Evolutionary conservation across 2,888 invertebrate species (phyloP), one percentile per base, ranked within the genome.

Genomic region (Timema podura): DNA sequence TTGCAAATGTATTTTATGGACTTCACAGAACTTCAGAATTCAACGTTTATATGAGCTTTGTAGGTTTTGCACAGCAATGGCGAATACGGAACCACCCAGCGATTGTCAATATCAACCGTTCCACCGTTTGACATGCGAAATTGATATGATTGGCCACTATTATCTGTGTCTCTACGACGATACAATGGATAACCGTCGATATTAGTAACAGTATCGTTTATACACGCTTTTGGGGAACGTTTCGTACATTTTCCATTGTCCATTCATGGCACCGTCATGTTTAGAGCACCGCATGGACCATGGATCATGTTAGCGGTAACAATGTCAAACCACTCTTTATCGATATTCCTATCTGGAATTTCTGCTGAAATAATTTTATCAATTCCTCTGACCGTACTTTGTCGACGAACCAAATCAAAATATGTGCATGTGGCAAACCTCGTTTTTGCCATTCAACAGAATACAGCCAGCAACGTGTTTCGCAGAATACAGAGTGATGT

Each of bases 271-370:
- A 72, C 73, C 10, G 48, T 68, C 8, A 59, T 49, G 45, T 68
- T 69, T 13, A 72, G 45, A 48, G 71, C 71, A 70, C 80, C 81
- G 74, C 81, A 81, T 68, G 82, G 81, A 48, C 81, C 81, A 78
- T 82, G 81, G 65, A 79, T 76, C 79, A 82, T 83, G 69, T 79
- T 75, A 72, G 74, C 78, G 9, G 73, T 78, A 64, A 82, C 78
- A 75, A 79, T 75, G 44, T 77, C 72, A 70, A 74, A 70, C 15
- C 79, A 67, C 15, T 67, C 68, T 13, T 72, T 75, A 73, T 77
- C 76, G 13, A 45, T 44, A 30, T 74, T 16, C n/a, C 74, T 74
- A 75, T 79, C 75, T 46, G 79, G 76, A 30, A 79, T 73, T 72
- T 74, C 76, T n/a, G 76, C 76, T 64, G 54, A 74, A 59, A 66